Percentiles rank a stretch among this genome's conserved stretches.
Conservation (phyloP, 1,140 invertebrate species). For the Ephestia elutella region DNA sequence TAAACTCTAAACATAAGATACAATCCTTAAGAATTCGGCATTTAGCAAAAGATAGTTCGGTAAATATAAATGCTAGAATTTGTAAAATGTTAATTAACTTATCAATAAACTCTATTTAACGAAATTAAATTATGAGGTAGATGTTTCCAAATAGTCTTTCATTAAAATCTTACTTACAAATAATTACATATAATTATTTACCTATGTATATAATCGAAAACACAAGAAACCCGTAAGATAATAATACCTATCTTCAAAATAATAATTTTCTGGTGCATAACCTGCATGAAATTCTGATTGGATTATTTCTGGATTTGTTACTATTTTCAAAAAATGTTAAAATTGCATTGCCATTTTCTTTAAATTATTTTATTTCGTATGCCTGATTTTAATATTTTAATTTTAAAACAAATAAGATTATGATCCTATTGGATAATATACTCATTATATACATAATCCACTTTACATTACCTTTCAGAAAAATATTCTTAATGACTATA, state of each 20-base stretch:
- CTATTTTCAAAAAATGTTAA: background rate
- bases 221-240: conserved; percentile 52
- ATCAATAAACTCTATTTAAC: conserved; percentile 63
- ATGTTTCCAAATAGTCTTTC: conserved; percentile 67
- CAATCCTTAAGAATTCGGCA: conserved; percentile 50
- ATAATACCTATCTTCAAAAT: conserved; percentile 4
- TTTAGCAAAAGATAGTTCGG: conserved; percentile 41
- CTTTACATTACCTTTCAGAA: no score
- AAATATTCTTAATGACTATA: no score
- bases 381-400: no score
- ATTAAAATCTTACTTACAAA: conserved; percentile 53
- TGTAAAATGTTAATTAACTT: conserved; percentile 65
- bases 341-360: no score
- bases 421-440: no score
- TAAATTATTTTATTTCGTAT: background rate
- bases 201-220: conserved; percentile 34
- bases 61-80: conserved; percentile 56
- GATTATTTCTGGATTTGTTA: background rate
- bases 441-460: no score
- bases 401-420: no score
- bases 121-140: conserved; percentile 71
- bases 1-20: conserved; percentile 68
- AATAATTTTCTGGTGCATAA: background rate
- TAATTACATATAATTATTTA: conserved; percentile 41
- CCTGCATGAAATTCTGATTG: background rate